Evolutionary conservation across 2,113 vertebrate genomes (phyloP), one percentile per base, ranked within the genome.

Genomic region (Pitta sordida): DNA sequence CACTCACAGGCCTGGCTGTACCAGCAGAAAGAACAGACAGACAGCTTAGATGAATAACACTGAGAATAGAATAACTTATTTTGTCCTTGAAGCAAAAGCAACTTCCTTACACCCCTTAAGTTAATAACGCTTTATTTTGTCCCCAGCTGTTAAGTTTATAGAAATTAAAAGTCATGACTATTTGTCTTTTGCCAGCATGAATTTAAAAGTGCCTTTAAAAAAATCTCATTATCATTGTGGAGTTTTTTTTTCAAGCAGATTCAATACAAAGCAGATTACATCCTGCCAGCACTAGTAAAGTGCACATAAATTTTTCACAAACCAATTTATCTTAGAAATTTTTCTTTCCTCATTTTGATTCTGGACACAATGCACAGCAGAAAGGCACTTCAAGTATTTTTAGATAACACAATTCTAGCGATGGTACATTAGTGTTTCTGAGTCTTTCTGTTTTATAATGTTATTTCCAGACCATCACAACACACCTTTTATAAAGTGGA

Each of bases 291-390:
- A 92, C 94, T 91, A 96, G 88, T 97, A 96, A 97, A 98, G 97
- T 97, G 93, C 94, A 98, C 97, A 98, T 98, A 97, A 98, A 98
- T 98, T 97, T 98, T 98, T 98, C 96, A 98, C 97, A 97, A 98
- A 96, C 97, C 96, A 98, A 98, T 98, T 98, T 97, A 97, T 97
- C 97, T 97, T 95, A 97, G 97, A 97, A 94, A 93, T 92, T 97
- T 97, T 96, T 97, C 97, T 96, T 95, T 97, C 83, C 76, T 98
- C 90, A 96, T 97, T 97, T 93, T 97, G 83, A 97, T 90, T 97
- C 97, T 95, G 94, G 95, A 97, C 96, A 92, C 86, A 97, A 71
- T 84, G 65, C 91, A 90, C 74, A 96, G 71, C 48, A 91, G 94
- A 97, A 94, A 97, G 97, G 86, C 91, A 92, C 77, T 96, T 94